Conservation (phyloP, 2,888 invertebrate genomes). For the Apoda limacodes region DNA sequence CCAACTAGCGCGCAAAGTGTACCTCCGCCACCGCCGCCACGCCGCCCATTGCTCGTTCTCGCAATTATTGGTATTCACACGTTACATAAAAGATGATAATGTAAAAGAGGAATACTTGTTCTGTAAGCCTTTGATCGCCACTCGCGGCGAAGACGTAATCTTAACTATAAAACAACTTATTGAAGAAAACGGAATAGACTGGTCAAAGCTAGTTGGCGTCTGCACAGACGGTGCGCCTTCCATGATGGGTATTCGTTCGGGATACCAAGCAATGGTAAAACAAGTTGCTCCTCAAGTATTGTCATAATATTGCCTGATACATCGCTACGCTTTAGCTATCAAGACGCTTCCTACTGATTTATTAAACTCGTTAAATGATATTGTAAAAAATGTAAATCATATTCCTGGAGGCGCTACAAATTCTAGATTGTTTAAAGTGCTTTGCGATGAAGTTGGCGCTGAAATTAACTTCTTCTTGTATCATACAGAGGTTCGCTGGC, state of each 20-base stretch:
- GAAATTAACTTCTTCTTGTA: too few species aligned
- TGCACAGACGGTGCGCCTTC: conserved; percentile 21
- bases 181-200: conserved; percentile 20
- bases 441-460: too few species aligned
- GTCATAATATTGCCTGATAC: conserved; percentile 18
- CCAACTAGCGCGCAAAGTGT: too few species aligned
- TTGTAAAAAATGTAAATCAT: conserved; percentile 22
- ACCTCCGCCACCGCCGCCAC: too few species aligned
- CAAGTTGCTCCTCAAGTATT: conserved; percentile 21
- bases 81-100: conserved; percentile 18
- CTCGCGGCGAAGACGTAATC: conserved; percentile 21
- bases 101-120: conserved; percentile 20
- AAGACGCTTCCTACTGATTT: too few species aligned
- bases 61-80: conserved; percentile 18
- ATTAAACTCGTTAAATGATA: conserved; percentile 16
- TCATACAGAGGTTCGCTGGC: conserved; percentile 17
- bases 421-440: conserved; percentile 15
- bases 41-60: too few species aligned
- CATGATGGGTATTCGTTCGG: conserved; percentile 20
- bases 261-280: conserved; percentile 22
- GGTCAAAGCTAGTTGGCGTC: conserved; percentile 19
- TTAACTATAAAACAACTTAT: conserved; percentile 20
- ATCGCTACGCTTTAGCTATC: too few species aligned
- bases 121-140: conserved; percentile 21
- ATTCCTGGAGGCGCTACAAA: conserved; percentile 18